Percentiles rank a stretch among this genome's conserved stretches.
phyloP scores from a whole-genome alignment of 2,888 invertebrate species.

The Patella pellucida region DNA sequence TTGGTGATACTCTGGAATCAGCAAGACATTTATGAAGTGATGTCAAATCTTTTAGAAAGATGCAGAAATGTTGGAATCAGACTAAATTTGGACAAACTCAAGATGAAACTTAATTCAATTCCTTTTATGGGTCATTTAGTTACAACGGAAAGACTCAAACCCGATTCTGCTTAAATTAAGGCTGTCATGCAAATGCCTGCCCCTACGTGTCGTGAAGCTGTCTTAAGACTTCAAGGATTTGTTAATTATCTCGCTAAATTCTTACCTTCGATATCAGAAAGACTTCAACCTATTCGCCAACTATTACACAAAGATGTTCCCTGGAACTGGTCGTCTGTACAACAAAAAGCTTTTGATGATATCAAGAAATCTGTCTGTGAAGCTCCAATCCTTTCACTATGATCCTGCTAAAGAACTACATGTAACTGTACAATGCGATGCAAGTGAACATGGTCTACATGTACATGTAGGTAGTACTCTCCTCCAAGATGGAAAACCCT shows the following conservation, averaged over 20 bases:
- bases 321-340: conserved; percentile 30
- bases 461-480: conserved; percentile 42
- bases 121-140: conserved; percentile 27
- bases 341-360: conserved; percentile 29
- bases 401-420: conserved; percentile 21
- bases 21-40: conserved; percentile 23
- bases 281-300: conserved; percentile 24
- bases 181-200: background rate
- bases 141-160: background rate
- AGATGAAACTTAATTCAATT: conserved; percentile 18
- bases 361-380: conserved; percentile 28
- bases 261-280: conserved; percentile 28
- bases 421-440: conserved; percentile 32
- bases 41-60: conserved; percentile 25
- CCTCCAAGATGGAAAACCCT: conserved; percentile 35
- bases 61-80: conserved; percentile 26
- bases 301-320: no score
- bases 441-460: conserved; percentile 36
- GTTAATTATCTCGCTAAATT: conserved; percentile 39
- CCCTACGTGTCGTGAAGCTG: conserved; percentile 13
- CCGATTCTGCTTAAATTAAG: background rate
- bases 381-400: conserved; percentile 28
- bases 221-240: conserved; percentile 29
- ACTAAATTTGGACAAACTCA: conserved; percentile 24
- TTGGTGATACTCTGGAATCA: background rate